These are phyloP conservation scores for Catharus bicknelli DNA, from an alignment of 2,113 vertebrate species.

Conservation along the genomic window DNA sequence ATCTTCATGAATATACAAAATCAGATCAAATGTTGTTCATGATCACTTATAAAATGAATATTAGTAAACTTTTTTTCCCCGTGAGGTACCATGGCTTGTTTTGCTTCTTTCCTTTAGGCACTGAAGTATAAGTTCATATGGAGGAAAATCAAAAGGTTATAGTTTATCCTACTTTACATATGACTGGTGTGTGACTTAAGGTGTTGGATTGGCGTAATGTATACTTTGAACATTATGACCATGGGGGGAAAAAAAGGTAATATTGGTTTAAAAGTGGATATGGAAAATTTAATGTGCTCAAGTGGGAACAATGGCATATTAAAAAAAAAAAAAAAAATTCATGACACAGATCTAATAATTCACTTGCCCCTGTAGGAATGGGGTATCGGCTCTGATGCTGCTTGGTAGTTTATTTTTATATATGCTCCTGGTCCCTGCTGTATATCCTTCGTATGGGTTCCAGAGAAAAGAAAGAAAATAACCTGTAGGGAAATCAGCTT, in stretches of 20 bases:
- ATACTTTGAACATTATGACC: constrained; percentile 75
- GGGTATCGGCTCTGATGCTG: constrained; percentile 75
- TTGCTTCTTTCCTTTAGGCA: constrained; percentile 44
- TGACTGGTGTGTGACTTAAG: constrained; percentile 70
- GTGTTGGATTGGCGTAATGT: constrained; percentile 75
- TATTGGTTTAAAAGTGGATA: constrained; percentile 80
- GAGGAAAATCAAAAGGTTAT: constrained; percentile 67
- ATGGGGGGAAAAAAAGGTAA: constrained; percentile 73
- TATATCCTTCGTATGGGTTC: constrained; percentile 76
- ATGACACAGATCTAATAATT: constrained; percentile 86
- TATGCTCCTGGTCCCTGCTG: constrained; percentile 77
- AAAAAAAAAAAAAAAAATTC: constrained; percentile 73
- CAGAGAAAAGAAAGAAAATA: constrained; percentile 83
- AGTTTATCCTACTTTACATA: constrained; percentile 72
- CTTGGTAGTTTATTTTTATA: constrained; percentile 84
- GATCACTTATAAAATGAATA: constrained; percentile 69
- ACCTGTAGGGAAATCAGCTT: constrained; percentile 82
- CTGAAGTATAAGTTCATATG: constrained; percentile 54
- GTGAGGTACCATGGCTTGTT: constrained; percentile 15
- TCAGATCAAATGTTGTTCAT: constrained; percentile 55
- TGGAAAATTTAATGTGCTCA: constrained; percentile 80
- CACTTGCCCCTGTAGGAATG: constrained; percentile 80
- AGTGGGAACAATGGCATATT: constrained; percentile 83
- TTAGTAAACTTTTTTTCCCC: constrained; percentile 50
- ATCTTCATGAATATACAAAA: constrained; percentile 63